These are phyloP conservation scores for Cerceris rybyensis DNA, from an alignment of 2,888 invertebrate species.

Conservation along the genomic window DNA sequence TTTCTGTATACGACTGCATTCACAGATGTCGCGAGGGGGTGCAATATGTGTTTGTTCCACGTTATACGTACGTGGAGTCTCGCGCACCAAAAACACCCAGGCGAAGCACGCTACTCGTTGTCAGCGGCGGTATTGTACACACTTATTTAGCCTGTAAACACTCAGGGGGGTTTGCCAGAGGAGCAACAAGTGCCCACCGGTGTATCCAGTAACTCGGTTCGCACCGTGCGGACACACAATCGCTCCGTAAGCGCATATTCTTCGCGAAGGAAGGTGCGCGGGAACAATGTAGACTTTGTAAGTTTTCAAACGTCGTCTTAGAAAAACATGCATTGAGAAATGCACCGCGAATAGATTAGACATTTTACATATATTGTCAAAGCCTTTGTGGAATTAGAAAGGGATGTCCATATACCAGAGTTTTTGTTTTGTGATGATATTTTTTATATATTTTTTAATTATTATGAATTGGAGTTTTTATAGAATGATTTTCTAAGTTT, in stretches of 20 bases:
- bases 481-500: no score
- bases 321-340: neutral
- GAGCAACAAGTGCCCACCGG: slow-evolving; percentile 76
- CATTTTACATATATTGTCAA: no score
- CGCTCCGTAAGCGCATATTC: slow-evolving; percentile 18
- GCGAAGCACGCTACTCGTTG: slow-evolving; percentile 33
- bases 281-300: slow-evolving; percentile 28
- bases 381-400: no score
- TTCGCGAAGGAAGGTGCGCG: slow-evolving; percentile 25
- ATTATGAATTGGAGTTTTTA: no score
- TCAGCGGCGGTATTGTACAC: slow-evolving; percentile 59
- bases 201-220: slow-evolving; percentile 53
- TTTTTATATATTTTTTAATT: no score
- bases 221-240: slow-evolving; percentile 46
- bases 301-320: neutral
- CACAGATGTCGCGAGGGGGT: neutral
- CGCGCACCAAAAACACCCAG: slow-evolving; percentile 48
- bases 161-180: slow-evolving; percentile 72
- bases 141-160: slow-evolving; percentile 79
- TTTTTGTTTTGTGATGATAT: no score
- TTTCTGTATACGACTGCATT: no score
- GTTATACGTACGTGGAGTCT: slow-evolving; percentile 6
- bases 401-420: no score
- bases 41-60: neutral
- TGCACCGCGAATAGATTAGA: neutral